Base-by-base conservation (phyloP, 2,113 vertebrate species). In the Xyrauchen texanus region DNA sequence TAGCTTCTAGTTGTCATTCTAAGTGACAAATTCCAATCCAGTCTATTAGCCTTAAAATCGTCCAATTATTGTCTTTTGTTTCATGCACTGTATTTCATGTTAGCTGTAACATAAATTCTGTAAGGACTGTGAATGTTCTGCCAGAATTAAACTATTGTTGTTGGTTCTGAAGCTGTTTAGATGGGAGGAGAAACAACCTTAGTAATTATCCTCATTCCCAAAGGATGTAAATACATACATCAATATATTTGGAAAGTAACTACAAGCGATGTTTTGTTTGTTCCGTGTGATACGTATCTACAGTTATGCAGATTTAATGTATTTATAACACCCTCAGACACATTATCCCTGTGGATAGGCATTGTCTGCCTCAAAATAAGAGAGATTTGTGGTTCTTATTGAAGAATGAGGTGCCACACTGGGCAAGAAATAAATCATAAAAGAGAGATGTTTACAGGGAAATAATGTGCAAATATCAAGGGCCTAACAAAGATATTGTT, bases 11-110 rank as follows among this genome's bases (percentile, higher is more conserved):
- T n/a, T 70, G 67, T 6, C 47, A 47, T 42, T 71, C 49, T n/a
- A 7, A 64, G 11, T 65, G 49, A 63, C 68, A 65, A 61, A 62
- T 47, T 16, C 34, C 44, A 71, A 58, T 65, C 9, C 61, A 76
- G 11, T 47, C 72, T 66, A n/a, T 71, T 72, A 67, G 64, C 45
- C 51, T 77, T 16, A 73, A 72, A 61, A 53, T 49, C 55, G 77
- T 12, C 16, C 53, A 68, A 47, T 63, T 46, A 34, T n/a, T 5
- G 11, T 44, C 8, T 53, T 63, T 12, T 15, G 16, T 60, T 11
- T 77, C 45, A 45, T 62, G 21, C 34, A 45, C 62, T 73, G 42
- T 44, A 34, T n/a, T 58, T 46, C 44, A 51, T 70, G 21, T n/a
- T 75, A 55, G 60, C 12, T 75, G 55, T 49, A 64, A 69, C 63